Conservation (phyloP, 2,113 vertebrate genomes). For the Aspiorhynchus laticeps region DNA sequence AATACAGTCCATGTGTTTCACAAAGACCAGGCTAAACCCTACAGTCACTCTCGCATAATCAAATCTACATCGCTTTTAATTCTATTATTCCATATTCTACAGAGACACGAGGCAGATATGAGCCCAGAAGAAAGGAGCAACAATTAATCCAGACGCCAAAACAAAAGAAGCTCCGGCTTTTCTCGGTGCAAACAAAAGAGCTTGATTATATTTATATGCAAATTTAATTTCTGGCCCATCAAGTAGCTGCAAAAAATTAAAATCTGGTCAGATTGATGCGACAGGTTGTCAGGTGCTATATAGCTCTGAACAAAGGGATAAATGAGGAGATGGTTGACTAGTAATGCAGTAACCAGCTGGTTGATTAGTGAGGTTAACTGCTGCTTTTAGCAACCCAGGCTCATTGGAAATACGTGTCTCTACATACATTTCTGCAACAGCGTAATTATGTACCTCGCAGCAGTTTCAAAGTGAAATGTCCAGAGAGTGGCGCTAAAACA, state of each 20-base stretch:
- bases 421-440: too few species aligned
- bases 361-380: not conserved
- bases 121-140: slow-evolving; percentile 45
- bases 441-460: too few species aligned
- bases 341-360: not conserved
- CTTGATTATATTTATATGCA: slow-evolving; percentile 64
- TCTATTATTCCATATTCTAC: slow-evolving; percentile 50
- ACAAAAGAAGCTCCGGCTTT: slow-evolving; percentile 58
- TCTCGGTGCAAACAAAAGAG: slow-evolving; percentile 59
- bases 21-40: slow-evolving; percentile 41
- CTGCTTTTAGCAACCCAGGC: too few species aligned
- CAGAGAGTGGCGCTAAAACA: too few species aligned
- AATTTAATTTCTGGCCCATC: slow-evolving; percentile 64
- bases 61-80: slow-evolving; percentile 62
- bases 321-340: not conserved
- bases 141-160: slow-evolving; percentile 67
- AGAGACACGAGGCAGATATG: slow-evolving; percentile 31
- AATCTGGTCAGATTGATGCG: slow-evolving; percentile 48
- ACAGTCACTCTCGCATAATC: slow-evolving; percentile 44
- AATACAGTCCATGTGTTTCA: slow-evolving; percentile 49
- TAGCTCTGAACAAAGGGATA: not conserved
- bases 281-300: slow-evolving; percentile 24
- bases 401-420: too few species aligned
- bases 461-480: too few species aligned
- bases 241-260: slow-evolving; percentile 56